A percentile compares a stretch with the other conserved stretches of the same genome.
Conservation (phyloP, 2,888 invertebrate species). For the Pseudolycoriella hygida region DNA sequence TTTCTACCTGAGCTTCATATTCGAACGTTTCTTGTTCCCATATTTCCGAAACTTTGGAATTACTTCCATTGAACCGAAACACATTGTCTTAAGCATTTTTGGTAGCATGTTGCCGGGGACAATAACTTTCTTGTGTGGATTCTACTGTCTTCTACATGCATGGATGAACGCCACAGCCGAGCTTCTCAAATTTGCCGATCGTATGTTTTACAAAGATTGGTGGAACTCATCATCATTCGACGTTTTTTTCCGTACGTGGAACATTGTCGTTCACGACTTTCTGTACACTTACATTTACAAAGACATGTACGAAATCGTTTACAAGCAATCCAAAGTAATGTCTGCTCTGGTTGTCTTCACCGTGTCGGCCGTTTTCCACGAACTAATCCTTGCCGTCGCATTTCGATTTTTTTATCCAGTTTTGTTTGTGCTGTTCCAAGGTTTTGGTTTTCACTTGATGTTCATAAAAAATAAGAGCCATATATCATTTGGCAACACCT, state of each 20-base stretch:
- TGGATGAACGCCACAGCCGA: conserved; percentile 89
- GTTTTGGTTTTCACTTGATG: conserved; percentile 41
- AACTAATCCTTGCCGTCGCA: conserved; percentile 60
- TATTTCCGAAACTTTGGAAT: conserved; percentile 29
- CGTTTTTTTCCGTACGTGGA: conserved; percentile 85
- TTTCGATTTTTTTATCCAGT: conserved; percentile 81
- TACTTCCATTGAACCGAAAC: conserved; percentile 19
- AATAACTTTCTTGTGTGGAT: conserved; percentile 50
- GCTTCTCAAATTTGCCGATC: conserved; percentile 68
- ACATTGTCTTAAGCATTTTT: conserved; percentile 43
- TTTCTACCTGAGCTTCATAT: conserved; percentile 63
- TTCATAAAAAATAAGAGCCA: conserved; percentile 32
- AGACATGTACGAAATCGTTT: conserved; percentile 37
- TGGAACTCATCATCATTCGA: conserved; percentile 79
- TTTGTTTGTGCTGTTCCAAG: conserved; percentile 58
- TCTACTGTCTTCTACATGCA: conserved; percentile 76
- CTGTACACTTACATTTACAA: conserved; percentile 76
- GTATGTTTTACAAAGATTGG: conserved; percentile 82
- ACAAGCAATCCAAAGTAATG: conserved; percentile 28
- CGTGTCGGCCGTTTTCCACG: conserved; percentile 75
- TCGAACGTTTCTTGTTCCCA: conserved; percentile 58
- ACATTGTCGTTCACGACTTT: conserved; percentile 89
- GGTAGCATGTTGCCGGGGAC: conserved; percentile 58
- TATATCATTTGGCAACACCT: conserved; percentile 49
- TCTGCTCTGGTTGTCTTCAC: conserved; percentile 51